A percentile compares a stretch with the other conserved stretches of the same genome.
These are phyloP conservation scores for Platyrinchus mystaceus DNA, from an alignment of 2,797 vertebrate species.

Conservation along the genomic window DNA sequence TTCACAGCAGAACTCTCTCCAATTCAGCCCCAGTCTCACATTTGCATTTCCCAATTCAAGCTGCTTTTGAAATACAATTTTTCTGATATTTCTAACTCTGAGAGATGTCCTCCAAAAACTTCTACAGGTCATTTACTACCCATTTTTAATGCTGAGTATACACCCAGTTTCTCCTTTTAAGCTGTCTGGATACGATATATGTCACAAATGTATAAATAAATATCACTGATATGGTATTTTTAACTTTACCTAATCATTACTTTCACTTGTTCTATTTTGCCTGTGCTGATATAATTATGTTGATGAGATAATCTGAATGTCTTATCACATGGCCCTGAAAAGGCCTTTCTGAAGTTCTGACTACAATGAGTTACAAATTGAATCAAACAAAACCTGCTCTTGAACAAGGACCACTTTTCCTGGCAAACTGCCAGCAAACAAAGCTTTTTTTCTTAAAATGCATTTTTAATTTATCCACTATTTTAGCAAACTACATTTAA, in stretches of 20 bases:
- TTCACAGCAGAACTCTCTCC: background rate
- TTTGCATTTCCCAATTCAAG: background rate
- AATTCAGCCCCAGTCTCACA: background rate
- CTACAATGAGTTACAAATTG: background rate
- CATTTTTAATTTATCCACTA: background rate
- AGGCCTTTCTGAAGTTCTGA: background rate
- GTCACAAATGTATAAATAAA: background rate
- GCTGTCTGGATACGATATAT: background rate
- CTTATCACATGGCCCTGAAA: background rate
- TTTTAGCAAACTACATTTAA: background rate
- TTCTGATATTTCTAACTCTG: background rate
- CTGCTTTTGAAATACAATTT: background rate
- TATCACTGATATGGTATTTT: background rate
- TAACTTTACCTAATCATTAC: background rate
- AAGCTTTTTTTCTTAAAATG: background rate
- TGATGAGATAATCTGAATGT: background rate
- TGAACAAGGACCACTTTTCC: background rate
- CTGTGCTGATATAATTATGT: background rate
- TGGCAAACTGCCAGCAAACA: background rate
- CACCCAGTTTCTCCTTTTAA: background rate
- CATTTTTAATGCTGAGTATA: background rate
- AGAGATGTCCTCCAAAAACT: background rate
- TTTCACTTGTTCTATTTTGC: background rate
- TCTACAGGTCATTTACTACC: accelerated
- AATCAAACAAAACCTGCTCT: background rate